phyloP scores from a whole-genome alignment of 2,113 vertebrate genomes.

The Xiphias gladius region DNA sequence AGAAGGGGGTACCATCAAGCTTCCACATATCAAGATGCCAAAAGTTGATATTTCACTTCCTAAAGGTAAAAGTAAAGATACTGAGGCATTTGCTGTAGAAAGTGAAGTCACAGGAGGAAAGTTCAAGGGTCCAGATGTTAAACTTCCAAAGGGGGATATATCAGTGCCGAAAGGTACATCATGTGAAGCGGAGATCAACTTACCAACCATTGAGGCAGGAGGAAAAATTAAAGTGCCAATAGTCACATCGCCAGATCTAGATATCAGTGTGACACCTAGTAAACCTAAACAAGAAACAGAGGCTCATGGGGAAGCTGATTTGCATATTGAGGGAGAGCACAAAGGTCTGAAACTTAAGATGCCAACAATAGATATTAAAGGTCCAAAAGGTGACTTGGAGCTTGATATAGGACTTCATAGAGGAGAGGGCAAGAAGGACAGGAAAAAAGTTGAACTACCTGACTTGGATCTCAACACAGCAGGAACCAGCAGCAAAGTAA shows the following conservation, averaged over 20 bases:
- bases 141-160: too few species aligned
- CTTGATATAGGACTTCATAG: conserved; percentile 68
- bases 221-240: conserved; percentile 62
- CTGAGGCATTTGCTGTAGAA: conserved; percentile 10
- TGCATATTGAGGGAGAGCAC: conserved; percentile 40
- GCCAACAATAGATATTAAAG: conserved; percentile 74
- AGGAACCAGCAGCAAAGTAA: conserved; percentile 52
- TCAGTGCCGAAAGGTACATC: background rate
- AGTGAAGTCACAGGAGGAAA: conserved; percentile 39
- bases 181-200: conserved; percentile 33
- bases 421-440: conserved; percentile 61
- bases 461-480: conserved; percentile 63
- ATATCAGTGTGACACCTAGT: conserved; percentile 68
- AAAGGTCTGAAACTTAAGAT: conserved; percentile 73
- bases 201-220: conserved; percentile 45
- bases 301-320: conserved; percentile 5
- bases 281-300: conserved; percentile 36
- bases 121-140: conserved; percentile 48
- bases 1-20: conserved; percentile 39
- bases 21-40: conserved; percentile 53
- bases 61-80: conserved; percentile 55
- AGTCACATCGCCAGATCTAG: conserved; percentile 67
- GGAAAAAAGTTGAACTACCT: conserved; percentile 71
- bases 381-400: conserved; percentile 66
- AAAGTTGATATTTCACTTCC: conserved; percentile 75